Evolutionary conservation across 2,888 invertebrate species (phyloP).

Genomic region (Agonopterix alstromeriana): DNA sequence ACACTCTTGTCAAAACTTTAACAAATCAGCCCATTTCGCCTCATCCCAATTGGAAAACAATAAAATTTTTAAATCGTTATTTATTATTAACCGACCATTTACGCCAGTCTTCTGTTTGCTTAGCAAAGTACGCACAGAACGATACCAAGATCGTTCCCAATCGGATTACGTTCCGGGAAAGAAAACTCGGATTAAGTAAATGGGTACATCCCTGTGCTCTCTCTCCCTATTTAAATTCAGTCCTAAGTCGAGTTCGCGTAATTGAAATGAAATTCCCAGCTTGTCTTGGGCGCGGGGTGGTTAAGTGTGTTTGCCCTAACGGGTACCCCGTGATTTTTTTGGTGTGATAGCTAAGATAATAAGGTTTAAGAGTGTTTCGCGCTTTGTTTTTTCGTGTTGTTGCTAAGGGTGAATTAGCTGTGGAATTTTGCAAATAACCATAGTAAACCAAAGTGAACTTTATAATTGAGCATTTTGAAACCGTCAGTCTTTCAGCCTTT

Average conservation of each 20-base stretch:
- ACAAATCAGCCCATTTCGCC: too few species aligned
- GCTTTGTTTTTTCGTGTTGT: too few species aligned
- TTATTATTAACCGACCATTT: too few species aligned
- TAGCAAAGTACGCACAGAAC: conserved; percentile 12
- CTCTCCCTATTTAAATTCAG: conserved; percentile 44
- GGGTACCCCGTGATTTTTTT: background rate
- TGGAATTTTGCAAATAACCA: too few species aligned
- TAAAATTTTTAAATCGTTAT: background rate
- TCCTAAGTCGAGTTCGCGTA: conserved; percentile 38
- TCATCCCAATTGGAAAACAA: too few species aligned
- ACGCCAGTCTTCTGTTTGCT: conserved; percentile 1
- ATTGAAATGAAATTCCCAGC: conserved; percentile 55
- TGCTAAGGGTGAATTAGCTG: too few species aligned
- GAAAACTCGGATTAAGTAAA: conserved; percentile 51
- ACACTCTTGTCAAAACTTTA: too few species aligned
- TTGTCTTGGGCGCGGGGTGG: conserved; percentile 25
- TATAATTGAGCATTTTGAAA: too few species aligned
- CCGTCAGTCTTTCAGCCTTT: too few species aligned
- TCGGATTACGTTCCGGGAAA: conserved; percentile 37
- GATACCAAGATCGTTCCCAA: conserved; percentile 24
- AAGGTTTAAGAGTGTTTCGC: too few species aligned
- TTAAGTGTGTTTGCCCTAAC: conserved; percentile 22
- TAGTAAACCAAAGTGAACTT: too few species aligned
- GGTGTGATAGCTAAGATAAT: too few species aligned
- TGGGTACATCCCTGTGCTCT: conserved; percentile 24